Evolutionary conservation across 2,113 vertebrate species (phyloP), one percentile per base, ranked within the genome.

Genomic region (Gymnocephalus cernua): DNA sequence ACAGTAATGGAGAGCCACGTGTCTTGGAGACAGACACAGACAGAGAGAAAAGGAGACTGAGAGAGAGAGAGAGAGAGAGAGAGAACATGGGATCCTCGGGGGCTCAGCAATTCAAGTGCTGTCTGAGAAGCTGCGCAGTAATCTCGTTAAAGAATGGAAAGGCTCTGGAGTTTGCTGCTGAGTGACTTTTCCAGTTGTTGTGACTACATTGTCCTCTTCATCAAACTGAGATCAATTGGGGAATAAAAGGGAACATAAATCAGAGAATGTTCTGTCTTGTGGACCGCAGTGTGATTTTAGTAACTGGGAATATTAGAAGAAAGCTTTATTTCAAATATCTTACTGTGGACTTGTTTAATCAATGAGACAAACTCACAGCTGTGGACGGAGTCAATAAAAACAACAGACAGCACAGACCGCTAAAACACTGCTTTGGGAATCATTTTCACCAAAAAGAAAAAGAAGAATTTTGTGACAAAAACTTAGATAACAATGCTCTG

Each of bases 11-110:
- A 82, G 77, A 87, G 83, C 82, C 90, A 91, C 85, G 83, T 93
- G 92, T 91, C 90, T 82, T 88, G 57, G 90, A 90, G 86, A 89
- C 88, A 89, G 90, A 78, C 68, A 69, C 53, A 71, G 76, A 78
- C 73, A 76, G 80, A 80, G 35, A 79, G 71, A 77, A 77, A 6
- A 19, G 79, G 77, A 85, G 41, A 84, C 47, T 47, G 64, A 64
- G 51, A 53, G 51, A 53, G 50, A 32, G 35, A 32, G 67, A 77
- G 61, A 63, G 66, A 71, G 84, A 72, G 57, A 85, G 65, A 63
- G 64, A 79, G 78, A 83, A 75, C 74, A 82, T 63, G 41, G 59
- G 74, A 79, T 87, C 88, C 88, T 83, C 11, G 7, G 83, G 85
- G 91, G 72, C 74, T 89, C 77, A 51, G 77, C 80, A 74, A 85